phyloP scores from a whole-genome alignment of 1,140 invertebrate genomes.

The Delia radicum region DNA sequence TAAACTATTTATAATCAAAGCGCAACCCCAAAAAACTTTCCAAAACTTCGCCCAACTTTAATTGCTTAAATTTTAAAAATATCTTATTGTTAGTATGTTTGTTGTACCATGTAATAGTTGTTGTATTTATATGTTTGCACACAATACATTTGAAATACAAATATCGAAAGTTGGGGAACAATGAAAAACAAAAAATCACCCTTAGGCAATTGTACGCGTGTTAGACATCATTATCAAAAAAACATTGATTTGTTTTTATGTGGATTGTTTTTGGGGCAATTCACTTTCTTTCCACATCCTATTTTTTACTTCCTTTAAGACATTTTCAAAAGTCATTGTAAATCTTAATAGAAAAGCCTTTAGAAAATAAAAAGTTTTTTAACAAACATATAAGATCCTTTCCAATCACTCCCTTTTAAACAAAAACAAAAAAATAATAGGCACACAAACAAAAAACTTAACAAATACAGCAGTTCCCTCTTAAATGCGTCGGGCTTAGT shows the following conservation, averaged over 20 bases:
- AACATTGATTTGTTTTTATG: slow-evolving; percentile 20
- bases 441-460: neutral
- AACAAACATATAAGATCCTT: neutral
- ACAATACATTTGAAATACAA: neutral
- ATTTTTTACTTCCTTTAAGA: neutral
- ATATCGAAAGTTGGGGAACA: neutral
- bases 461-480: no score
- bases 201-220: slow-evolving; percentile 8
- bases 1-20: no score
- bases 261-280: neutral
- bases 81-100: neutral
- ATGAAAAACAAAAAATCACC: neutral
- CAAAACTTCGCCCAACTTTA: neutral
- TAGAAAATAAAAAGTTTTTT: slow-evolving; percentile 8
- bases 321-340: slow-evolving; percentile 18
- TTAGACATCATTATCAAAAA: slow-evolving; percentile 22
- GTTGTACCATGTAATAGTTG: neutral
- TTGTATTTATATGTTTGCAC: neutral
- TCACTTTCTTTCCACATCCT: neutral
- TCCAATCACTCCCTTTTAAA: slow-evolving; percentile 4
- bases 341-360: slow-evolving; percentile 9
- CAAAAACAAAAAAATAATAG: neutral
- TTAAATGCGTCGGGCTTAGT: no score
- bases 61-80: neutral
- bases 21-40: neutral